Evolutionary conservation across 1,140 invertebrate species (phyloP).

Genomic region (Agrilus planipennis): DNA sequence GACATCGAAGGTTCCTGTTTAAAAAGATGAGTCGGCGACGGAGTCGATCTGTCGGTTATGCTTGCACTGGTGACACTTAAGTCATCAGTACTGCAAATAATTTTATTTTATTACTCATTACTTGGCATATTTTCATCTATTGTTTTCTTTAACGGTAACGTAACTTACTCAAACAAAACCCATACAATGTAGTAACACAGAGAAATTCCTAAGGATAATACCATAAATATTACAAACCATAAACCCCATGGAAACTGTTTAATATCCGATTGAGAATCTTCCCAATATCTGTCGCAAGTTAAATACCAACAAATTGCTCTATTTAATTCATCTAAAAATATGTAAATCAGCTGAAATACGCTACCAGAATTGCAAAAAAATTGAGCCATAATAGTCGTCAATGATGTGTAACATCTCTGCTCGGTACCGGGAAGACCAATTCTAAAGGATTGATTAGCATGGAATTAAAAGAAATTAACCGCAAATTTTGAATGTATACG

Average conservation of each 20-base stretch:
- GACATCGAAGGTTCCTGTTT: constrained; percentile 28
- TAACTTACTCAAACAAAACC: constrained; percentile 76
- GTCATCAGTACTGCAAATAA: constrained; percentile 43
- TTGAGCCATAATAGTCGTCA: too few species aligned
- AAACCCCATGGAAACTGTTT: constrained; percentile 69
- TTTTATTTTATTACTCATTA: background rate
- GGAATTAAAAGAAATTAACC: too few species aligned
- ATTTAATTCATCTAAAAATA: constrained; percentile 64
- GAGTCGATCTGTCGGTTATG: constrained; percentile 47
- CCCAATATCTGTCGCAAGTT: constrained; percentile 84
- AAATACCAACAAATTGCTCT: constrained; percentile 82
- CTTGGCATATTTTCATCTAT: background rate
- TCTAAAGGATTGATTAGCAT: too few species aligned
- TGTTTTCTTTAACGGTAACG: constrained; percentile 8
- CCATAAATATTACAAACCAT: constrained; percentile 58
- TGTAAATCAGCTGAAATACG: too few species aligned
- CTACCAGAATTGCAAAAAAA: too few species aligned
- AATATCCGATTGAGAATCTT: constrained; percentile 62
- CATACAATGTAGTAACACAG: constrained; percentile 84
- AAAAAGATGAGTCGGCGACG: constrained; percentile 42
- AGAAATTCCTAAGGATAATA: constrained; percentile 67
- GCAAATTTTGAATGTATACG: too few species aligned
- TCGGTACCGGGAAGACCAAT: constrained; percentile 1
- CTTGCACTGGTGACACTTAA: constrained; percentile 48
- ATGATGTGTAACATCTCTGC: too few species aligned